Base-by-base conservation (phyloP, 2,888 invertebrate species). In the Eupithecia tripunctaria region DNA sequence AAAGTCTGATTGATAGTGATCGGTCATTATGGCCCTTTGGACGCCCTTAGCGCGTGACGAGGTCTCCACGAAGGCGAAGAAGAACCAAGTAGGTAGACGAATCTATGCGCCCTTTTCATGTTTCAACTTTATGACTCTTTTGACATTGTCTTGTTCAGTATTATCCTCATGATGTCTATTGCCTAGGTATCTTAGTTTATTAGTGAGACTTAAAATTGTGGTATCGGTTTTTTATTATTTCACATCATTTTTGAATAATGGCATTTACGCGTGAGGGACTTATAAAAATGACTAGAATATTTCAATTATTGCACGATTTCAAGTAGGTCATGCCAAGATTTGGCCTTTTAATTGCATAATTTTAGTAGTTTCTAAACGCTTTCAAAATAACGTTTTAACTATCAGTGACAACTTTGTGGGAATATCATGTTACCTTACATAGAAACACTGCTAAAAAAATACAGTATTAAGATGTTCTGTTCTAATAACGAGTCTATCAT, bases 41-140 rank as follows among this genome's bases (percentile, higher is more conserved):
- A 84, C 86, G 92, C 89, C 90, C 91, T 91, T 86, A 87, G 88
- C 86, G 88, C 92, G 94, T 92, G 91, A 88, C 91, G 89, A 93
- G 91, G 91, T 86, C 89, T 86, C 73, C 63, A 64, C 76, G 80
- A 83, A 82, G 82, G 84, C 67, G 80, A 80, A 78, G 83, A 38
- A 83, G 85, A 72, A 77, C 71, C 59, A n/a, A 27, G 25, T 71
- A 21, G 67, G 25, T 71, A 21, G 67, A 67, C 70, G 47, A 70
- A 67, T 70, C 82, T 76, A 79, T 76, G 78, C 79, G 86, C 88
- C 86, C 86, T 89, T 88, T 88, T 87, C 86, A 87, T 84, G 85
- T 82, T 80, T 81, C 78, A 84, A 82, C 88, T 91, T 91, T 89
- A 91, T 89, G 87, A 85, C 85, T 84, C 82, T 84, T 83, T 78